phyloP scores from a whole-genome alignment of 1,140 invertebrate genomes.

The Drosophila serrata region DNA sequence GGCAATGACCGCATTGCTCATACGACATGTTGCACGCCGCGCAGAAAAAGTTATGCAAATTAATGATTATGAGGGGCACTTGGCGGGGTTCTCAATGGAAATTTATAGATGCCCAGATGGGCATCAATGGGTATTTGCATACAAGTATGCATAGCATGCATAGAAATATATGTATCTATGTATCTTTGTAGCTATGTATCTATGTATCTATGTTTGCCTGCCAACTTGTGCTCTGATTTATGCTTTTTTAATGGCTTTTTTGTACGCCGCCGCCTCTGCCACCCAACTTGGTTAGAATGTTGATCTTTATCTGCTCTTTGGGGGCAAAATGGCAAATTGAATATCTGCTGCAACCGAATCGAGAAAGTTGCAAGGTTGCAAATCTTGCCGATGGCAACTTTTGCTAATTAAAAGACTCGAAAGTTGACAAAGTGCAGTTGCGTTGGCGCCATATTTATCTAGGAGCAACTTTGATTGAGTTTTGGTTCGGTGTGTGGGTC shows the following conservation, averaged over 20 bases:
- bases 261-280: too few species aligned
- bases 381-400: conserved; percentile 28
- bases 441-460: conserved; percentile 31
- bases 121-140: conserved; percentile 10
- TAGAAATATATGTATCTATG: background rate
- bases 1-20: conserved; percentile 56
- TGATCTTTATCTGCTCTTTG: conserved; percentile 35
- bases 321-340: conserved; percentile 29
- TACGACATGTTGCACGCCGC: conserved; percentile 60
- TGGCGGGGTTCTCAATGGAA: conserved; percentile 43
- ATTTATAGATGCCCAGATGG: conserved; percentile 40
- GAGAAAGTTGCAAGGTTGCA: conserved; percentile 36
- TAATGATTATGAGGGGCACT: conserved; percentile 48
- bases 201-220: conserved; percentile 1
- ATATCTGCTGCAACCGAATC: conserved; percentile 17
- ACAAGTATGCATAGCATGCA: background rate
- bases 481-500: background rate
- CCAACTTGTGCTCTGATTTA: conserved; percentile 36
- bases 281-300: conserved; percentile 23
- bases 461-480: conserved; percentile 31
- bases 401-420: conserved; percentile 47
- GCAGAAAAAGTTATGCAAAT: conserved; percentile 60
- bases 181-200: background rate
- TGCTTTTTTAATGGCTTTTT: conserved; percentile 30
- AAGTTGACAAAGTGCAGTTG: conserved; percentile 43